Percentiles rank a stretch among this genome's conserved stretches.
phyloP scores from a whole-genome alignment of 2,888 invertebrate species.

The Anthrax anthrax region DNA sequence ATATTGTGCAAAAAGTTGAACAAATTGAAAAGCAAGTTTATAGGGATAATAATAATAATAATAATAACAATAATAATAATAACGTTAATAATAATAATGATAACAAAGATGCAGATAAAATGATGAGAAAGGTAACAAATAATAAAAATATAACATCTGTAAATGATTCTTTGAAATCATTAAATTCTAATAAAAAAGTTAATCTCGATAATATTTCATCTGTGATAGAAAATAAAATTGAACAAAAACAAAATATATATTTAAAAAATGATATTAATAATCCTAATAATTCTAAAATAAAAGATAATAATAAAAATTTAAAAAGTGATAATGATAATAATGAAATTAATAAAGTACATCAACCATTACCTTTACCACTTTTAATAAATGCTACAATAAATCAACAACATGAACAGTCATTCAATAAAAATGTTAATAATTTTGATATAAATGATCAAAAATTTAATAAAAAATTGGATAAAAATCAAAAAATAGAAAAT shows the following conservation, averaged over 20 bases:
- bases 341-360: constrained; percentile 16
- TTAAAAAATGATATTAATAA: constrained; percentile 20
- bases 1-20: constrained; percentile 24
- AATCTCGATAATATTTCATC: no score
- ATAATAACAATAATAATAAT: constrained; percentile 13
- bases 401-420: constrained; percentile 7
- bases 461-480: not conserved
- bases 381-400: constrained; percentile 21
- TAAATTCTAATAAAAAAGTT: no score
- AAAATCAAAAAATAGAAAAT: not conserved
- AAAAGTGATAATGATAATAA: constrained; percentile 1
- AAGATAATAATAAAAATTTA: constrained; percentile 7
- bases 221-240: not conserved
- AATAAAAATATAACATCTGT: not conserved
- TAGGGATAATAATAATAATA: constrained; percentile 22
- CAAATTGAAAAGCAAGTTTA: constrained; percentile 40
- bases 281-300: constrained; percentile 13
- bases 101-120: no score
- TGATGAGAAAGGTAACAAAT: no score
- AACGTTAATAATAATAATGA: no score
- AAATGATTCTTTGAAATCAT: no score
- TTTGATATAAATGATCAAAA: not conserved
- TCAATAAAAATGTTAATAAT: not conserved
- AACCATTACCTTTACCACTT: constrained; percentile 25
- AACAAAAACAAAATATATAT: not conserved